These are phyloP conservation scores for Tribolium madens DNA, from an alignment of 1,140 invertebrate species.

Conservation along the genomic window DNA sequence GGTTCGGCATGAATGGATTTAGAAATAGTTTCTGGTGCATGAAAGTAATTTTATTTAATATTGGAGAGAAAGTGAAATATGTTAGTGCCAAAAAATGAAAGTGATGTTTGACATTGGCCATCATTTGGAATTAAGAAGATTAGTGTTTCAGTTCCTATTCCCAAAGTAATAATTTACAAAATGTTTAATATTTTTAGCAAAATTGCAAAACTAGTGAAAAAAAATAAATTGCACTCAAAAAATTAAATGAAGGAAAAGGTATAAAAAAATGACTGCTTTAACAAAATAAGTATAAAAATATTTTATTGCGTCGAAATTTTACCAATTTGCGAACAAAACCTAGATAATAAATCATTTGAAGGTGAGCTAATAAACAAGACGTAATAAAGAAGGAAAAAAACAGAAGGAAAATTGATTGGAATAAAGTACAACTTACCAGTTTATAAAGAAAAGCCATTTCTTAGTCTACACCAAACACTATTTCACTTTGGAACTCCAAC, in stretches of 20 bases:
- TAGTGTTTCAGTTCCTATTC: neutral
- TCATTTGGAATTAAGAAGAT: neutral
- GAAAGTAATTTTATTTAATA: neutral
- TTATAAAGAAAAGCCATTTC: constrained; percentile 31
- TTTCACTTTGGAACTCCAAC: constrained; percentile 22
- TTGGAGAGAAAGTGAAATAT: constrained; percentile 5
- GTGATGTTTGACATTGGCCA: constrained; percentile 18
- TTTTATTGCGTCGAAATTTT: neutral
- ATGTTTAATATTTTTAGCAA: too few species aligned
- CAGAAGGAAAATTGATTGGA: neutral
- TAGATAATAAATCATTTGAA: neutral
- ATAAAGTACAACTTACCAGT: constrained; percentile 26
- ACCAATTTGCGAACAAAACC: too few species aligned
- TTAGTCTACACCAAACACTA: constrained; percentile 38
- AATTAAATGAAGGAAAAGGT: too few species aligned
- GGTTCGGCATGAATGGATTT: neutral
- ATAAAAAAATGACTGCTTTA: neutral
- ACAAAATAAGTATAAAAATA: too few species aligned
- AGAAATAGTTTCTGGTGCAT: neutral
- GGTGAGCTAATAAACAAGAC: neutral
- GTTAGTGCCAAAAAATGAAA: constrained; percentile 16
- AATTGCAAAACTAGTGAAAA: too few species aligned
- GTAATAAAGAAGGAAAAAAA: neutral
- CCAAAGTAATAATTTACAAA: too few species aligned
- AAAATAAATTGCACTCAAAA: too few species aligned